Percentiles rank a stretch among this genome's conserved stretches.
These are phyloP conservation scores for Melanostoma mellinum DNA, from an alignment of 2,888 invertebrate species.

Conservation along the genomic window DNA sequence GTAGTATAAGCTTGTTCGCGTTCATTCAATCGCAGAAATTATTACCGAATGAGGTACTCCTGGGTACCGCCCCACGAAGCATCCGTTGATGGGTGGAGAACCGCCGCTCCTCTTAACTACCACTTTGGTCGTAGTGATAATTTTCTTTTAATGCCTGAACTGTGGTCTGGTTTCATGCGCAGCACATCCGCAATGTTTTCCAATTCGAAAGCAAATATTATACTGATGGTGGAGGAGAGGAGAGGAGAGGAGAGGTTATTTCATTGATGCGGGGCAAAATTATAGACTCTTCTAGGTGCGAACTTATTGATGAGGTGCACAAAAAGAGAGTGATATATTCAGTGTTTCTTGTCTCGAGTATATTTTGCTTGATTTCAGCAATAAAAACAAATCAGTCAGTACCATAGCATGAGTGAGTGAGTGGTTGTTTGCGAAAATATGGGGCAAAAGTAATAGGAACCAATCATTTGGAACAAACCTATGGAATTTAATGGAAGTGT, in stretches of 20 bases:
- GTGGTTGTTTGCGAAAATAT: neutral
- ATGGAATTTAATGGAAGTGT: neutral
- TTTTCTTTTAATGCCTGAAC: conserved; percentile 64
- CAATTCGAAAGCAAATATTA: conserved; percentile 46
- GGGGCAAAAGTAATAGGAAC: conserved; percentile 43
- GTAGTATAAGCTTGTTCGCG: conserved; percentile 34
- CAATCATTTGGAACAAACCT: conserved; percentile 19
- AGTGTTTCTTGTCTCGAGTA: neutral
- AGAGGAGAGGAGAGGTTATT: neutral
- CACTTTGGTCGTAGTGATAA: conserved; percentile 68
- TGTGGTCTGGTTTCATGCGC: conserved; percentile 44
- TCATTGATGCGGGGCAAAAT: conserved; percentile 31
- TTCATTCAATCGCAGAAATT: conserved; percentile 69
- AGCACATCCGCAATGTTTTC: conserved; percentile 29
- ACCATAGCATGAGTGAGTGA: neutral
- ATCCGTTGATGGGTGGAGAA: conserved; percentile 69
- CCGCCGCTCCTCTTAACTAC: conserved; percentile 61
- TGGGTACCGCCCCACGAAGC: conserved; percentile 60
- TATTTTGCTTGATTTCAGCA: neutral
- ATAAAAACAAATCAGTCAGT: neutral
- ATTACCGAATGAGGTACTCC: conserved; percentile 69
- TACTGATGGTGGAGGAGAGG: neutral
- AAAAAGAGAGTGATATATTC: conserved; percentile 65
- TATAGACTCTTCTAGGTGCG: conserved; percentile 65
- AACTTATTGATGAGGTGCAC: conserved; percentile 67